A percentile compares a stretch with the other conserved stretches of the same genome.
phyloP scores from a whole-genome alignment of 30 jellyfish, hydroid and myxozoan genomes.

The Hydractinia symbiolongicarpus region DNA sequence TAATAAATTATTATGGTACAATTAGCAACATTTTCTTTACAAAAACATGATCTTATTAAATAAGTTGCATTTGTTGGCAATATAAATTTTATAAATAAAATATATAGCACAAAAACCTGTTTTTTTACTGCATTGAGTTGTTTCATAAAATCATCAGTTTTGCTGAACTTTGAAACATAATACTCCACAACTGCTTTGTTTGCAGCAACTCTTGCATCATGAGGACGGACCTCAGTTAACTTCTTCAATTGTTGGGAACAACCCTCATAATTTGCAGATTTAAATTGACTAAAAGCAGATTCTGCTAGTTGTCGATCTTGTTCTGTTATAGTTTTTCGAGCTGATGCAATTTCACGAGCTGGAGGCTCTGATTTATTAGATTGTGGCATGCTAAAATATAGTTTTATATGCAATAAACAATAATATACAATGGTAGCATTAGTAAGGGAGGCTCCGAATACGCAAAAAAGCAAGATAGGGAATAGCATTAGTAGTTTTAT shows the following conservation, averaged over 20 bases:
- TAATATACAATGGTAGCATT: no score
- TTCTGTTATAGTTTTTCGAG: conserved; percentile 45
- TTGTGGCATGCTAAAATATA: conserved; percentile 8
- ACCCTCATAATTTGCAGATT: conserved; percentile 46
- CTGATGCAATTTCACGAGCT: conserved; percentile 40
- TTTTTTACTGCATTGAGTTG: conserved; percentile 50
- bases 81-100: background rate
- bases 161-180: conserved; percentile 60
- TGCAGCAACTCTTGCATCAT: conserved; percentile 64
- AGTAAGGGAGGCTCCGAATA: no score
- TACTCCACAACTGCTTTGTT: conserved; percentile 74
- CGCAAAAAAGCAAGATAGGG: no score
- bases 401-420: no score
- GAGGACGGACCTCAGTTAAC: conserved; percentile 61
- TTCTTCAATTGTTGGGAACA: conserved; percentile 49
- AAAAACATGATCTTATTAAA: background rate
- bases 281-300: conserved; percentile 54
- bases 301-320: conserved; percentile 67
- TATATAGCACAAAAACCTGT: conserved; percentile 47
- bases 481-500: no score
- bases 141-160: conserved; percentile 81
- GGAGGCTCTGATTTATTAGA: conserved; percentile 11
- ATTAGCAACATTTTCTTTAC: background rate
- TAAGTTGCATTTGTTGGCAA: background rate
- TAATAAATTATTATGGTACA: no score